Percentiles rank a stretch among this genome's conserved stretches.
Conservation (phyloP, 2,113 vertebrate genomes). For the Oenanthe oenanthe region DNA sequence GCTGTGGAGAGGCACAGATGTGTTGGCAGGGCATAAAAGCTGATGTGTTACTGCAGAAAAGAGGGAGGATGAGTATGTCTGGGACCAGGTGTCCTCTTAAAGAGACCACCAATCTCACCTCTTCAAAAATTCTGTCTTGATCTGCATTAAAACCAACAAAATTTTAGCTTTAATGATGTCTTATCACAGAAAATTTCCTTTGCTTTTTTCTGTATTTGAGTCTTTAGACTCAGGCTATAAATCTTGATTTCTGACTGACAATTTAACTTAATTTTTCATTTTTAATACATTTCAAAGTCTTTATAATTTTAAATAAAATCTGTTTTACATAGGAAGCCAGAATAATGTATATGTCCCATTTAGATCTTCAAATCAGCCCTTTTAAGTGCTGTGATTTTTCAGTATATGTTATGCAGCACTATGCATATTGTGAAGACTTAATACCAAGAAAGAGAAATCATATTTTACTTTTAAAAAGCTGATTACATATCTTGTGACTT, state of each 20-base stretch:
- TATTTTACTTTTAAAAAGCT: background rate
- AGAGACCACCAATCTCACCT: background rate
- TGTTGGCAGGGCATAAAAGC: background rate
- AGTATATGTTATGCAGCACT: background rate
- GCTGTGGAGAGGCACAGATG: background rate
- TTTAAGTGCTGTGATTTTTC: background rate
- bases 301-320: background rate
- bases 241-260: background rate
- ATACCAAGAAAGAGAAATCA: background rate
- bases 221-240: background rate
- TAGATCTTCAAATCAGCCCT: background rate
- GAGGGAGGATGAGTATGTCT: background rate
- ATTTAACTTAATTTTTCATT: background rate
- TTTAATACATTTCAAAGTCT: background rate
- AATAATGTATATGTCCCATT: background rate
- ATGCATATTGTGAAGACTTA: background rate
- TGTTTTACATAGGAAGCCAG: background rate
- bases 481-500: background rate
- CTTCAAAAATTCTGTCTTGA: background rate
- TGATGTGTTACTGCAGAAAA: background rate
- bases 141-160: background rate
- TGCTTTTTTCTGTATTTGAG: background rate
- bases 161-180: background rate
- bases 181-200: background rate
- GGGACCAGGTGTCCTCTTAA: background rate